Evolutionary conservation across 2,113 vertebrate genomes (phyloP).

Genomic region (Galeopterus variegatus): DNA sequence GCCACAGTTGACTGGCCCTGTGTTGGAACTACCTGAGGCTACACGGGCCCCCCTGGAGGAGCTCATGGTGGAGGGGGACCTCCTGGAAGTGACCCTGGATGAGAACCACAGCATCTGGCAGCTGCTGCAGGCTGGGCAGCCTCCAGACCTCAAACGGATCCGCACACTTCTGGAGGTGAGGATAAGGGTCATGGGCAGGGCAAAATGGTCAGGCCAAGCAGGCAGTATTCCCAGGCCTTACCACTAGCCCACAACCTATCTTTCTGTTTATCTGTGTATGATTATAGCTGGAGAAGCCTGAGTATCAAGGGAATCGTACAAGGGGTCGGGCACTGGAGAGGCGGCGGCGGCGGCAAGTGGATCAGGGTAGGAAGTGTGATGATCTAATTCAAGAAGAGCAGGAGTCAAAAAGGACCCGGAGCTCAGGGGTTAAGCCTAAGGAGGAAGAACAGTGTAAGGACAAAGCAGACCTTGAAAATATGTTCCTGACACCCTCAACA

Average conservation of each 20-base stretch:
- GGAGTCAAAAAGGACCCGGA: background rate
- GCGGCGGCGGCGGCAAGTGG: constrained; percentile 89
- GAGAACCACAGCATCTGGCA: constrained; percentile 93
- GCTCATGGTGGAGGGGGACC: constrained; percentile 95
- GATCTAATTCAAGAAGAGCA: background rate
- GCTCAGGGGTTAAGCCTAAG: background rate
- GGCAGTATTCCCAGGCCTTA: background rate
- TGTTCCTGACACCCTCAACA: background rate
- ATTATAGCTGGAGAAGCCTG: constrained; percentile 89
- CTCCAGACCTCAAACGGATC: constrained; percentile 88
- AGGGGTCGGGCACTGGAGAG: constrained; percentile 87
- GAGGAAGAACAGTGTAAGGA: background rate
- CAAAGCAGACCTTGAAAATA: background rate
- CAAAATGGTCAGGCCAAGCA: background rate
- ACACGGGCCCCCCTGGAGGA: constrained; percentile 91
- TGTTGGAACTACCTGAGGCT: constrained; percentile 89
- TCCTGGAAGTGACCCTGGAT: constrained; percentile 95
- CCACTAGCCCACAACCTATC: background rate
- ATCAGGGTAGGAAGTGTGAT: constrained; percentile 58
- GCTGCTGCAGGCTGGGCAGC: constrained; percentile 91
- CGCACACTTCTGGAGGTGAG: constrained; percentile 93
- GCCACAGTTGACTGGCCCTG: constrained; percentile 89
- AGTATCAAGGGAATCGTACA: constrained; percentile 63
- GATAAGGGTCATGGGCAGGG: background rate
- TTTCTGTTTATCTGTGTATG: background rate